Conservation (phyloP, 2,888 invertebrate genomes). For the Ametastegia equiseti region DNA sequence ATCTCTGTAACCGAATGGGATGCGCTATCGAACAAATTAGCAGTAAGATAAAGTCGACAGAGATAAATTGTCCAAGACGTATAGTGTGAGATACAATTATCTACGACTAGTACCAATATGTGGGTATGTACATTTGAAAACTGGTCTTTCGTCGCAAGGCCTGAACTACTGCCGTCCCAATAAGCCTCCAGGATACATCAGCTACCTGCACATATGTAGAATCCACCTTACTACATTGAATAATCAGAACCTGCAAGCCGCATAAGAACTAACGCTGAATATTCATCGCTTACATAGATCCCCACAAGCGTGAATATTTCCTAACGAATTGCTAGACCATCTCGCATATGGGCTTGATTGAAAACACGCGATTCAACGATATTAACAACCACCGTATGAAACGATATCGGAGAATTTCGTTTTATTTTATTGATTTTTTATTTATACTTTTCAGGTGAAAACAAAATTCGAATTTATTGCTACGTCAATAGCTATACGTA, state of each 20-base stretch:
- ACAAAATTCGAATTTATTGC: too few species aligned
- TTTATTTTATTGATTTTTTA: too few species aligned
- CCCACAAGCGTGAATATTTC: not conserved
- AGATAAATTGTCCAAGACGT: slow-evolving; percentile 69
- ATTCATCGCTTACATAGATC: slow-evolving; percentile 31
- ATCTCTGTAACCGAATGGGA: slow-evolving; percentile 30
- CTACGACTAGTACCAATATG: slow-evolving; percentile 42
- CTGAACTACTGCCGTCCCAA: too few species aligned
- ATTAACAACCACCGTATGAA: not conserved
- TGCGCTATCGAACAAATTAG: slow-evolving; percentile 71
- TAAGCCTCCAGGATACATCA: not conserved
- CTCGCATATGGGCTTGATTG: not conserved
- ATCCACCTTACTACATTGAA: not conserved
- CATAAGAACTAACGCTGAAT: slow-evolving; percentile 10
- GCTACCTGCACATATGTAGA: not conserved
- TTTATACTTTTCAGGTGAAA: not conserved
- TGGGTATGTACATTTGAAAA: not conserved
- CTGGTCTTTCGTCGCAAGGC: slow-evolving; percentile 28
- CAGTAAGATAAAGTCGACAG: slow-evolving; percentile 72
- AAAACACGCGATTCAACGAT: slow-evolving; percentile 29
- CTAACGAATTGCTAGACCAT: not conserved
- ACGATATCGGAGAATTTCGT: not conserved
- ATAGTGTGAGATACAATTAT: slow-evolving; percentile 70
- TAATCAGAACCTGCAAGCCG: not conserved
- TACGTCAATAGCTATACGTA: too few species aligned